Evolutionary conservation across 1,140 invertebrate genomes (phyloP).

Genomic region (Bilobella aurantiaca): DNA sequence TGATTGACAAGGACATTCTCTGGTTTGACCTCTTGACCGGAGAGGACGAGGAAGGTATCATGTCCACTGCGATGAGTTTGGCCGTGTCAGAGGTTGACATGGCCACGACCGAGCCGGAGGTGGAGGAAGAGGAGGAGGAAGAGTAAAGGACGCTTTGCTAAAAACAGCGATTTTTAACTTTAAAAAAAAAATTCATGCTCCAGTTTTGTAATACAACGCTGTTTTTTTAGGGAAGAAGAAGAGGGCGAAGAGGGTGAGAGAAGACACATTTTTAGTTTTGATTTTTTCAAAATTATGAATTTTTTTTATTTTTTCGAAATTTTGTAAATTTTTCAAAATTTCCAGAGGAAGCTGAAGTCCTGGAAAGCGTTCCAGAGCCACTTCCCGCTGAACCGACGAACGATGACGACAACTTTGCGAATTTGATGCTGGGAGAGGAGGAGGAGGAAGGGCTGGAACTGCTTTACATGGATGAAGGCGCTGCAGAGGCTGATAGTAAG

Average conservation of each 20-base stretch:
- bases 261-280: not conserved
- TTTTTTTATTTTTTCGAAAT: too few relatives aligned
- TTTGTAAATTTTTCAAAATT: too few relatives aligned
- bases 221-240: slow-evolving; percentile 12
- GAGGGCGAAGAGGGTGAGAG: not conserved
- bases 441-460: slow-evolving; percentile 23
- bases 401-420: slow-evolving; percentile 6
- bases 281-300: not conserved
- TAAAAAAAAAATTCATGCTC: too few relatives aligned
- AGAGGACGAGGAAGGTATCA: slow-evolving; percentile 14
- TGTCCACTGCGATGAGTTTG: too few relatives aligned
- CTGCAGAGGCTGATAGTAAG: slow-evolving; percentile 11
- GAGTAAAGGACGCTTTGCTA: not conserved
- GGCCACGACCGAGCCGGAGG: not conserved
- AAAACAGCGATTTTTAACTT: not conserved
- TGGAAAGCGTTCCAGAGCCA: not conserved
- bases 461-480: slow-evolving; percentile 9
- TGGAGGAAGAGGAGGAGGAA: slow-evolving; percentile 14
- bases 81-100: not conserved
- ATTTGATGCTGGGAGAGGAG: slow-evolving; percentile 13
- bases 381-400: not conserved
- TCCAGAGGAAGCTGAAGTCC: slow-evolving; percentile 12
- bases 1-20: slow-evolving; percentile 21
- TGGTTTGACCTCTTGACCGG: slow-evolving; percentile 17
- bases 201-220: too few relatives aligned